phyloP scores from a whole-genome alignment of 2,113 vertebrate genomes.

The Hippolais icterina region DNA sequence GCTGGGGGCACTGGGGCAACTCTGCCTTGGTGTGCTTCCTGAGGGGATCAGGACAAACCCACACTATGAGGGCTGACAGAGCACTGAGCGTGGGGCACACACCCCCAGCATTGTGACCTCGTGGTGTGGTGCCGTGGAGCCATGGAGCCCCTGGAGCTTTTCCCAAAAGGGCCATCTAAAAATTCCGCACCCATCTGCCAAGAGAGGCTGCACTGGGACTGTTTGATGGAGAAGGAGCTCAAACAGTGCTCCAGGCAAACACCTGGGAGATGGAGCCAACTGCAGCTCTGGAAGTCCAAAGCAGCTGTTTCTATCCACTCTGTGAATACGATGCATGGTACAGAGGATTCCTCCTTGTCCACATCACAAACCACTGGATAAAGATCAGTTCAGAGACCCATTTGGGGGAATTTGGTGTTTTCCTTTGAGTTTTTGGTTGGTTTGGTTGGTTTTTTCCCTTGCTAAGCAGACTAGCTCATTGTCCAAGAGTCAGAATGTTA shows the following conservation, averaged over 20 bases:
- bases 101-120: neutral
- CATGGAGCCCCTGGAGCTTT: neutral
- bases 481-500: neutral
- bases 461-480: neutral
- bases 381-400: neutral
- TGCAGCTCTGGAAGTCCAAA: neutral
- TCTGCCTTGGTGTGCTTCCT: neutral
- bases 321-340: no score
- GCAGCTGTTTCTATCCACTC: neutral
- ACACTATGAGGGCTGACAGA: accelerated
- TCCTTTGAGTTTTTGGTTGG: neutral
- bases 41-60: neutral
- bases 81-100: neutral
- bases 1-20: neutral
- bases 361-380: neutral
- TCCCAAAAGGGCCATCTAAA: neutral
- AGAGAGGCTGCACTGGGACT: neutral
- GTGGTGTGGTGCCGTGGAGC: neutral
- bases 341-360: neutral
- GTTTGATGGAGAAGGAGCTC: neutral
- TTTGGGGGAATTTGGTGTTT: neutral
- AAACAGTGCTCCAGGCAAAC: neutral
- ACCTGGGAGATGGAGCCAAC: neutral
- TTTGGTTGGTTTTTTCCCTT: neutral
- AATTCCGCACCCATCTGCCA: neutral